phyloP scores from a whole-genome alignment of 2,888 invertebrate genomes.

The Calliscelio sp. region DNA sequence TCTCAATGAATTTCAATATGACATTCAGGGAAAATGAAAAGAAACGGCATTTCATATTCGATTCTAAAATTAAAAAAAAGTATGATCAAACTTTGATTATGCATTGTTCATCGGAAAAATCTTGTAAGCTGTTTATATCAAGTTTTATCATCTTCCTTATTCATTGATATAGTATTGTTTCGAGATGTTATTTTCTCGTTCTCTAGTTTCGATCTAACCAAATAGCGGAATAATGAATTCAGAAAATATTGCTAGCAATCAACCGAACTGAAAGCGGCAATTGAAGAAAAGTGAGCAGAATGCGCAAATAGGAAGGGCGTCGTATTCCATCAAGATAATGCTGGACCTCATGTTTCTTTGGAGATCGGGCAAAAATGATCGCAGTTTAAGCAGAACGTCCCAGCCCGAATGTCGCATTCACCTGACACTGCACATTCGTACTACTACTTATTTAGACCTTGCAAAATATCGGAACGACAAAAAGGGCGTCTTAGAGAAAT shows the following conservation, averaged over 20 bases:
- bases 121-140: too few species aligned
- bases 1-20: too few species aligned
- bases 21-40: too few species aligned
- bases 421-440: constrained; percentile 24
- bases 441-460: background rate
- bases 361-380: constrained; percentile 34
- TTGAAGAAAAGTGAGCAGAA: constrained; percentile 35
- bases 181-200: background rate
- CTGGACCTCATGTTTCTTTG: constrained; percentile 34
- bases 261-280: constrained; percentile 9
- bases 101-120: too few species aligned
- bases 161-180: too few species aligned
- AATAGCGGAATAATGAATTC: constrained; percentile 25
- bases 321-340: constrained; percentile 36
- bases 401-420: background rate
- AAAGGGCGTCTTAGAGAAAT: background rate
- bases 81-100: too few species aligned
- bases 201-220: background rate
- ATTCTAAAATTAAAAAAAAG: too few species aligned
- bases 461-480: constrained; percentile 1
- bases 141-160: too few species aligned
- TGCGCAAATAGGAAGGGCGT: constrained; percentile 37
- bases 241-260: constrained; percentile 23
- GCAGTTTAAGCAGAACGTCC: constrained; percentile 24
- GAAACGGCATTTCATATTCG: too few species aligned